Percentiles rank a stretch among this genome's conserved stretches.
phyloP scores from a whole-genome alignment of 2,797 vertebrate genomes.

The Novumbra hubbsi region DNA sequence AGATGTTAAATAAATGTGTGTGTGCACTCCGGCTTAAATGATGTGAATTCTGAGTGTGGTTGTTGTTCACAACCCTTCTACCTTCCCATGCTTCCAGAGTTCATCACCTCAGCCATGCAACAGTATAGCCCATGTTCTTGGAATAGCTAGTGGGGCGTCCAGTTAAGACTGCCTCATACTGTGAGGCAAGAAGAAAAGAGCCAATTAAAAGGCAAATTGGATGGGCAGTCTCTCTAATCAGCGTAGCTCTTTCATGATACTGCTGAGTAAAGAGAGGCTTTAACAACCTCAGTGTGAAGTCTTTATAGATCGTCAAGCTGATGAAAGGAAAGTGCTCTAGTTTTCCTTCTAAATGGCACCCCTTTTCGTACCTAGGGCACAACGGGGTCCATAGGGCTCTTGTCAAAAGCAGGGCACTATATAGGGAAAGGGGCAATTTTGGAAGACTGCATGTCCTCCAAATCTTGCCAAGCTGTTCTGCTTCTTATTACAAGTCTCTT shows the following conservation, averaged over 20 bases:
- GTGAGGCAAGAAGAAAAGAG: conserved; percentile 27
- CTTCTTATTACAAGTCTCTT: no score
- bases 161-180: conserved; percentile 50
- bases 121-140: conserved; percentile 35
- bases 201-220: conserved; percentile 1
- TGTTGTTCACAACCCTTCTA: no score
- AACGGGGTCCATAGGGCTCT: no score
- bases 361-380: not conserved
- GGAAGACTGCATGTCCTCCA: no score
- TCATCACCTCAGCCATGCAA: conserved; percentile 40
- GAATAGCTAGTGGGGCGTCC: conserved; percentile 47
- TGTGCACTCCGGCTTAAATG: not conserved
- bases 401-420: no score
- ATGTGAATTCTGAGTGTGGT: no score
- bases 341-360: not conserved
- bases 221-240: conserved; percentile 18
- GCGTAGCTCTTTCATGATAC: conserved; percentile 24
- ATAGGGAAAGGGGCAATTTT: no score
- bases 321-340: not conserved
- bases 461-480: no score
- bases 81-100: conserved; percentile 29
- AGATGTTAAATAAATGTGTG: no score
- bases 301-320: conserved; percentile 7
- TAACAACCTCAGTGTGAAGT: not conserved
- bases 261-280: conserved; percentile 13